Evolutionary conservation across 1,140 invertebrate genomes (phyloP), one percentile per base, ranked within the genome.

Genomic region (Halotydeus destructor): DNA sequence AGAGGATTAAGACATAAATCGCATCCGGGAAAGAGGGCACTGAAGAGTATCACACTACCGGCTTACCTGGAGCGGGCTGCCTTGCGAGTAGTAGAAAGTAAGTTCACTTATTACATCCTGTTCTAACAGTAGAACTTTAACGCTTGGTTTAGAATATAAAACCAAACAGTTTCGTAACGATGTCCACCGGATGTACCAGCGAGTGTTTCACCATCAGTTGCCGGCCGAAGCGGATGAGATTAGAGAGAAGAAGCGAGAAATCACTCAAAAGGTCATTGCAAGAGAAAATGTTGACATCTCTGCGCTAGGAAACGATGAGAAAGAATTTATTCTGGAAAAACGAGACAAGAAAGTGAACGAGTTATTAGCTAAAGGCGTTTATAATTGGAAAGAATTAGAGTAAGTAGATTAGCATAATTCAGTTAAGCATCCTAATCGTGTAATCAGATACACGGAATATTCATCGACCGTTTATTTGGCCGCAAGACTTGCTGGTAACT

Each of bases 401-500:
- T n/a, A n/a, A n/a, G n/a, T n/a, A n/a, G n/a, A n/a, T n/a, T n/a
- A n/a, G n/a, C n/a, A n/a, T n/a, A n/a, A n/a, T n/a, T n/a, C n/a
- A n/a, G n/a, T n/a, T n/a, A n/a, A n/a, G n/a, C n/a, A n/a, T n/a
- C n/a, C n/a, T n/a, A n/a, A n/a, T n/a, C n/a, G n/a, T n/a, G n/a
- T 3, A n/a, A 21, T 28, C 25, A 42, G 40, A 18, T 85, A 78
- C 51, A 65, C 74, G 48, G 56, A 63, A 30, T 60, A 71, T 18
- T 70, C 66, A 14, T 61, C 63, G 28, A 54, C 75, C 8, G 60
- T 74, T 14, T 86, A 88, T 61, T 60, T 83, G 38, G 54, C 76
- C 35, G 60, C 55, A 1, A 62, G 81, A 56, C 61, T 73, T 19
- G 64, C 74, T 12, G 61, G 69, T 5, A 79, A 91, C 45, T 86